Evolutionary conservation across 2,113 vertebrate genomes (phyloP), one percentile per base, ranked within the genome.

Genomic region (Motacilla tschutschensis): DNA sequence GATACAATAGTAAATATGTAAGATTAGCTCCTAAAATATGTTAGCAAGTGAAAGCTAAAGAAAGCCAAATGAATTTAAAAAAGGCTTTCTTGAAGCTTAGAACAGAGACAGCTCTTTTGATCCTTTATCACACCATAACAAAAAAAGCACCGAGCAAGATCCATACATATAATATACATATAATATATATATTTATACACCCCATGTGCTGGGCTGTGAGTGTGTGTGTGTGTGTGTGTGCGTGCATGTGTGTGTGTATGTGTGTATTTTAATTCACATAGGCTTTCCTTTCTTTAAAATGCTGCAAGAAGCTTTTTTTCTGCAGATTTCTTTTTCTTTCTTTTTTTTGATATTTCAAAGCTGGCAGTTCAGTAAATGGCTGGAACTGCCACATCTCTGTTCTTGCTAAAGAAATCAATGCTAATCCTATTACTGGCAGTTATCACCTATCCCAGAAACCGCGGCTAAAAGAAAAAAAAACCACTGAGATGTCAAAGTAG

Each of bases 381-480:
- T 99, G 98, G 98, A 98, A 99, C 98, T 98, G 98, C 98, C 98
- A 99, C 99, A 99, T 99, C 98, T 99, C 99, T 99, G 99, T 99
- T 99, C 99, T 99, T 99, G 98, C 98, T 98, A 98, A 99, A 99
- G 98, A 99, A 99, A 99, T 99, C 99, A 99, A 99, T 99, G 98
- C 99, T 99, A 99, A 99, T 99, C 99, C 99, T 99, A 99, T 99
- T 99, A 99, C 98, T 98, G 98, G 98, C 98, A 98, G 98, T 99
- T 99, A 99, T 99, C 99, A 99, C 99, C 99, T 99, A 98, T 98
- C 98, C 99, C 99, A 99, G 99, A 99, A 98, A 99, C 98, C 98
- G 96, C 97, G 94, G 98, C 98, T 98, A 97, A 97, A 97, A 97
- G 95, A 95, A 95, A 95, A 97, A 98, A 97, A 98, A 98, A 98